Percentiles rank a stretch among this genome's conserved stretches.
Evolutionary conservation across 2,888 invertebrate genomes (phyloP).

Genomic region (Lapara coniferarum): DNA sequence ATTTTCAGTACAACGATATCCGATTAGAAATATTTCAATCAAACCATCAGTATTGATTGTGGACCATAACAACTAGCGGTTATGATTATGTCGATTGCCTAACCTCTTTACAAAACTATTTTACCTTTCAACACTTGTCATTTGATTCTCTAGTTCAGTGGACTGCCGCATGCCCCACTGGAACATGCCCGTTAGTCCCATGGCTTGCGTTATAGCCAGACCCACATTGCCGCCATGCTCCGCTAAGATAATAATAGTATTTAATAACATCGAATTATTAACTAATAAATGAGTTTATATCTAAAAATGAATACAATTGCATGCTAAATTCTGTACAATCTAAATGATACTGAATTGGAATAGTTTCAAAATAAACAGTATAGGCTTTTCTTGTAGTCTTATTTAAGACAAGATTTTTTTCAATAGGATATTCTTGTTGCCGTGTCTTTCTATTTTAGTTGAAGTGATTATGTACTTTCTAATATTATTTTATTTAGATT

Average conservation of each 20-base stretch:
- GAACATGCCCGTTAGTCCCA: slow-evolving; percentile 90
- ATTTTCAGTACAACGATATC: neutral
- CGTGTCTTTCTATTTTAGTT: neutral
- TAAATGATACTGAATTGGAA: too few relatives aligned
- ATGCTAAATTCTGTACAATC: too few relatives aligned
- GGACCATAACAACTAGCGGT: too few relatives aligned
- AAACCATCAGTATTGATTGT: too few relatives aligned
- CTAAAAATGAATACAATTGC: slow-evolving; percentile 6
- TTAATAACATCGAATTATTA: neutral
- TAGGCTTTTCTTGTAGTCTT: too few relatives aligned
- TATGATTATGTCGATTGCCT: neutral
- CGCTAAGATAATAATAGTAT: slow-evolving; percentile 50
- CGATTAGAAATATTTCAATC: too few relatives aligned
- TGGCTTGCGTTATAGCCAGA: slow-evolving; percentile 91
- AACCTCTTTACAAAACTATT: too few relatives aligned
- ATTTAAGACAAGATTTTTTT: too few relatives aligned
- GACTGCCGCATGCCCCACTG: slow-evolving; percentile 97
- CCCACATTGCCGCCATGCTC: slow-evolving; percentile 89
- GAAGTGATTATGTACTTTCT: neutral
- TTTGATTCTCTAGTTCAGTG: slow-evolving; percentile 93
- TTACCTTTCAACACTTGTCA: slow-evolving; percentile 94
- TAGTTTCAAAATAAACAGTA: too few relatives aligned
- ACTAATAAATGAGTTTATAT: neutral
- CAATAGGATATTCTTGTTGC: too few relatives aligned
- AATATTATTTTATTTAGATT: neutral